Evolutionary conservation across 2,113 vertebrate species (phyloP), one percentile per base, ranked within the genome.

Genomic region (Mus pahari): DNA sequence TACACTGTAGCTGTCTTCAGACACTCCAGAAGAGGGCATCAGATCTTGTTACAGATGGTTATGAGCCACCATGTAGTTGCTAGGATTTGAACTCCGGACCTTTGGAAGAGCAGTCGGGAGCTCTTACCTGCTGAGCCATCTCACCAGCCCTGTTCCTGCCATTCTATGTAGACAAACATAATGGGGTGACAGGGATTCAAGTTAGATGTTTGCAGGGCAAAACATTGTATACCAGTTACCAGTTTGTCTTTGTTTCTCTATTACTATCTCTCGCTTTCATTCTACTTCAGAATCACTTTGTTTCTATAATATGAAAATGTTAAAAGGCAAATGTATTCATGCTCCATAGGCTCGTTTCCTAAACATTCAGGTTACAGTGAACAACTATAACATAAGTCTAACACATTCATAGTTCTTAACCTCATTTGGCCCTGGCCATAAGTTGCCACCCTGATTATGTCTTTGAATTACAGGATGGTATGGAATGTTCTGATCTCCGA

Each of bases 241-340:
- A 22, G 9, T 36, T 36, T 58, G 36, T 75, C 92, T 53, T 58
- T 36, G 3, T 82, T 90, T 89, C 71, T 94, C 58, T 66, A n/a
- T 78, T 81, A 79, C 68, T 94, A 17, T 66, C 12, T 70, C 36
- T 94, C 83, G 58, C 45, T 84, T 55, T 55, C 16, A 33, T 82
- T 39, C 53, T 68, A 5, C 64, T 92, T 42, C 39, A 95, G 22
- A 79, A 86, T 95, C 90, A 50, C n/a, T 78, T 2, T 66, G 60
- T 77, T 0, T 93, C 45, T 89, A 60, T 92, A 89, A 73, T 58
- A 73, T 58, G 26, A 89, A 66, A 92, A 68, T 94, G n/a, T 79
- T 94, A 58, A 86, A 89, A 86, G 64, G 10, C 50, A 79, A 79
- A 55, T 55, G 6, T 58, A 90, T 22, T 62, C 50, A 68, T 17